Conservation (phyloP, 2,113 vertebrate species). For the Podarcis raffonei region DNA sequence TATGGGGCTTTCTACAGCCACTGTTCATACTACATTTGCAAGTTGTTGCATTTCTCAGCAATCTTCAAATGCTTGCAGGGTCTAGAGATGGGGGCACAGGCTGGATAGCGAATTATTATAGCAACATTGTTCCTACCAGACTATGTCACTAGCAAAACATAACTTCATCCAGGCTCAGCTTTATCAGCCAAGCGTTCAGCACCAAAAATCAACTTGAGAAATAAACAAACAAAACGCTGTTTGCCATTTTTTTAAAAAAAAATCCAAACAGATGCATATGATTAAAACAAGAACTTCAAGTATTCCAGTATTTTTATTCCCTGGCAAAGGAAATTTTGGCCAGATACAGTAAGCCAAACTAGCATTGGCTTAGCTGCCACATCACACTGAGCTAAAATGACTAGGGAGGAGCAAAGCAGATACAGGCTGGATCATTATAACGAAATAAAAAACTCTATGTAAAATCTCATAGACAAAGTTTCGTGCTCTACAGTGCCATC, state of each 20-base stretch:
- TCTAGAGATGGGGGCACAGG: not conserved
- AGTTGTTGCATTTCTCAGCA: not conserved
- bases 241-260: not conserved
- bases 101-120: not conserved
- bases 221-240: not conserved
- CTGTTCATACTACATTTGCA: not conserved
- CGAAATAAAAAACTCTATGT: too few species aligned
- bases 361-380: too few species aligned
- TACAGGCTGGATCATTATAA: too few species aligned
- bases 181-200: not conserved
- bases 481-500: too few species aligned
- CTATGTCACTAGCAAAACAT: not conserved
- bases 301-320: not conserved
- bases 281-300: not conserved
- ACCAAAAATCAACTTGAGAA: constrained; percentile 8
- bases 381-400: too few species aligned
- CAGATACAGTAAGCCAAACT: too few species aligned
- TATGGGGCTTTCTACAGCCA: not conserved
- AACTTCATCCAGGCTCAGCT: not conserved
- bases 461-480: too few species aligned
- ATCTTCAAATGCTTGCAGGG: not conserved
- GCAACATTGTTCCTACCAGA: not conserved
- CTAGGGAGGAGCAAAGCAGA: too few species aligned
- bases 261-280: constrained; percentile 6
- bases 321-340: not conserved